Evolutionary conservation across 2,888 invertebrate genomes (phyloP), one percentile per base, ranked within the genome.

Genomic region (Antheraea yamamai): DNA sequence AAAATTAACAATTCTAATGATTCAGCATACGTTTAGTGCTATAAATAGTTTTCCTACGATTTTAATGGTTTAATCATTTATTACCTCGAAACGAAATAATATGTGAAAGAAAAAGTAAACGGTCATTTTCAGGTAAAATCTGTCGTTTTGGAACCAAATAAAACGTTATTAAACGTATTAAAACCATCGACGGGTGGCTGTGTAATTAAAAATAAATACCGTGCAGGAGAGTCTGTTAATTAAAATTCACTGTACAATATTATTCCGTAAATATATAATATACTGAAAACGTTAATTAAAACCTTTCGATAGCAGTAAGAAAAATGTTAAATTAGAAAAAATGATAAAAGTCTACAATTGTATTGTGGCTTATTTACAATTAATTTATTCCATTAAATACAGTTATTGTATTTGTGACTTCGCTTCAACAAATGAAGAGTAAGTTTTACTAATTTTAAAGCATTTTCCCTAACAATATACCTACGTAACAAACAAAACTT

Each of bases 81-180:
- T 64, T 64, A 64, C 14, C 1, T 26, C 2, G 2, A 47, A 10
- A 47, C 47, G 12, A 12, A 47, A 47, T 47, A 47, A 47, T 2
- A 47, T 47, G 7, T 47, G 12, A 47, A 47, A 14, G 3, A 64
- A 26, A 64, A 64, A 26, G 26, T 58, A 26, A 70, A 55, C 16
- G 47, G 47, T 55, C 76, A 79, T 76, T 75, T 74, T 73, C 30
- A 73, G 66, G 75, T 66, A 75, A 79, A 80, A 79, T 75, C 76
- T 74, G 77, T 52, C 73, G 77, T 80, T 80, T 81, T 82, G 82
- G 83, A 82, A 80, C 79, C 82, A 83, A 84, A 84, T 88, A 87
- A 88, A 85, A 86, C 85, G 82, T 87, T 88, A 89, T 88, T 86
- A 87, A 84, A 85, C 82, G 85, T 85, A 88, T 89, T 89, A 87